Evolutionary conservation across 2,113 vertebrate species (phyloP).

Genomic region (Pygoscelis adeliae): DNA sequence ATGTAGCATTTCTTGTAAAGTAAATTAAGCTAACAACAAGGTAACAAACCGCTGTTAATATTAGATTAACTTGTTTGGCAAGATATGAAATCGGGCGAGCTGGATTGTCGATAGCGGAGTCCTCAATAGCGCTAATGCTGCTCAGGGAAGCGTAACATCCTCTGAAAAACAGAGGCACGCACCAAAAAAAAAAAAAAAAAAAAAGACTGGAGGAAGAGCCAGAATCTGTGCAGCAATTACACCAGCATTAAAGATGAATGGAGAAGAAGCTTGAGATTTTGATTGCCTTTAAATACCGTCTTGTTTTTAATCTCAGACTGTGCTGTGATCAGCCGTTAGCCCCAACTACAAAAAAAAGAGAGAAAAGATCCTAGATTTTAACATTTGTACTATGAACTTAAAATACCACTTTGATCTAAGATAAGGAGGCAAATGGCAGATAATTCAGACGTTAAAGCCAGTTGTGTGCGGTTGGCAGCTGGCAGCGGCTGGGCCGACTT

Average conservation of each 20-base stretch:
- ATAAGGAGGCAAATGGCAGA: not conserved
- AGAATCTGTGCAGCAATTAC: slow-evolving; percentile 40
- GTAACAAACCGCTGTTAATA: slow-evolving; percentile 67
- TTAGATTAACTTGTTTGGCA: slow-evolving; percentile 72
- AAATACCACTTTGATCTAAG: slow-evolving; percentile 21
- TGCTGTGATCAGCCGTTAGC: slow-evolving; percentile 13
- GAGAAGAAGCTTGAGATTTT: not conserved
- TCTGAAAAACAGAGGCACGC: slow-evolving; percentile 11
- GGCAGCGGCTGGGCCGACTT: not conserved
- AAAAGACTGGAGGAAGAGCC: slow-evolving; percentile 31
- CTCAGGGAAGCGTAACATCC: slow-evolving; percentile 38
- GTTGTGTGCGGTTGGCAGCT: not conserved
- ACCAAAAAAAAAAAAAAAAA: not conserved
- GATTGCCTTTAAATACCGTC: slow-evolving; percentile 35
- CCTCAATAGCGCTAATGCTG: slow-evolving; percentile 48
- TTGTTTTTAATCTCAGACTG: slow-evolving; percentile 20
- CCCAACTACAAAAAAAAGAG: not conserved
- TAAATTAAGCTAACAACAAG: slow-evolving; percentile 68
- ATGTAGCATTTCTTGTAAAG: slow-evolving; percentile 57
- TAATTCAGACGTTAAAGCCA: not conserved
- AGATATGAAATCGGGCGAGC: slow-evolving; percentile 35
- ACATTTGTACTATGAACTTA: not conserved
- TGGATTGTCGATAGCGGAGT: slow-evolving; percentile 14
- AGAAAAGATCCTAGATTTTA: not conserved
- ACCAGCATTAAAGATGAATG: slow-evolving; percentile 40